Evolutionary conservation across 23 tunicate genomes (phyloP).

Genomic region (Phallusia fumigata): DNA sequence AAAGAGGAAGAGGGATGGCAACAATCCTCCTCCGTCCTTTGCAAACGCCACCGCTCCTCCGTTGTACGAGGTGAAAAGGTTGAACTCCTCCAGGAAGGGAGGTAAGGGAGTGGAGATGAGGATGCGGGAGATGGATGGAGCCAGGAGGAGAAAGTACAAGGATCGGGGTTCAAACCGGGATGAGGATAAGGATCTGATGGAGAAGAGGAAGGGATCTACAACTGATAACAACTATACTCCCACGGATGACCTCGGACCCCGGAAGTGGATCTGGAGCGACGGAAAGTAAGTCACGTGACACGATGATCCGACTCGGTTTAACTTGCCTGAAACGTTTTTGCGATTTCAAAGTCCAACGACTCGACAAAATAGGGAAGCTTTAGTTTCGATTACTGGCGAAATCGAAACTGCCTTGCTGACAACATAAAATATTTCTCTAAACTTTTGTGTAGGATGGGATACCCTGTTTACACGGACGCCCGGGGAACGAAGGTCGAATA

Average conservation of each 20-base stretch:
- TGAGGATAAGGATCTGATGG: conserved; percentile 49
- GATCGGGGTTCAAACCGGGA: neutral
- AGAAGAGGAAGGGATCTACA: conserved; percentile 43
- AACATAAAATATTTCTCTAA: too few species aligned
- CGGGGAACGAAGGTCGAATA: conserved; percentile 41
- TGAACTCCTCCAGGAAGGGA: conserved; percentile 19
- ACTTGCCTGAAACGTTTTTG: neutral
- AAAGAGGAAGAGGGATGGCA: conserved; percentile 20
- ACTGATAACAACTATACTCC: conserved; percentile 45
- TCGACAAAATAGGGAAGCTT: neutral
- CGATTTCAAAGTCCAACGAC: neutral
- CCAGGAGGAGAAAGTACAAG: conserved; percentile 7
- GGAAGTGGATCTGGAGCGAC: neutral
- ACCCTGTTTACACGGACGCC: conserved; percentile 37
- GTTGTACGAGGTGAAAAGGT: conserved; percentile 25
- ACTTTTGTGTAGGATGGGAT: neutral
- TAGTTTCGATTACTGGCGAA: too few species aligned
- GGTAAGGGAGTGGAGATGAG: conserved; percentile 16
- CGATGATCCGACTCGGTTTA: neutral
- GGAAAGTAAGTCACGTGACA: neutral
- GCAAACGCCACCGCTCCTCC: conserved; percentile 49
- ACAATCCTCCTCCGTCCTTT: conserved; percentile 16
- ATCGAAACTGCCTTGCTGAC: neutral
- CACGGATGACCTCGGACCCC: conserved; percentile 29
- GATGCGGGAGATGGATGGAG: conserved; percentile 12